Percentiles rank a stretch among this genome's conserved stretches.
phyloP scores from a whole-genome alignment of 1,140 invertebrate genomes.

The Penaeus vannamei region DNA sequence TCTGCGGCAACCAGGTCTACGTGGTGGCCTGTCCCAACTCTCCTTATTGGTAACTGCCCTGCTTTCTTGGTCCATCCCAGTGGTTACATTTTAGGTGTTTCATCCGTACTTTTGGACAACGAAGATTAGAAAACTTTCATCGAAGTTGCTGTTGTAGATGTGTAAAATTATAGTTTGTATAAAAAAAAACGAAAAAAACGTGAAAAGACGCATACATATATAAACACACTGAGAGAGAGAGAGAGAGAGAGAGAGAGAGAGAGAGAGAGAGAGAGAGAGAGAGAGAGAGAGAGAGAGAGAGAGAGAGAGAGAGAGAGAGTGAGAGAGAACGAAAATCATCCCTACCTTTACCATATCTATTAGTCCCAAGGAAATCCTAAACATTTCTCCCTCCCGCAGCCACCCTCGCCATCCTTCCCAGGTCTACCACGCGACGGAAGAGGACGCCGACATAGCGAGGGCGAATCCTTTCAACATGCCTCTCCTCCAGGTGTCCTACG shows the following conservation, averaged over 20 bases:
- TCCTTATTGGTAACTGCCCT: slow-evolving; percentile 55
- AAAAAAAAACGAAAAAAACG: too few relatives aligned
- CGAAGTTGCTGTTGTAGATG: too few relatives aligned
- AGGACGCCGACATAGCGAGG: slow-evolving; percentile 38
- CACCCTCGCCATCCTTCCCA: not conserved
- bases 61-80: not conserved
- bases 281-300: not conserved
- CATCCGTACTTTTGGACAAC: not conserved
- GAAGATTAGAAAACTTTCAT: not conserved
- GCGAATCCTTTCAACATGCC: slow-evolving; percentile 11
- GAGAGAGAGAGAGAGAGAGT: not conserved
- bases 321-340: too few relatives aligned
- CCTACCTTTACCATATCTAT: too few relatives aligned
- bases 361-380: too few relatives aligned
- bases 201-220: too few relatives aligned
- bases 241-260: not conserved
- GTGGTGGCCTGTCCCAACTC: slow-evolving; percentile 62
- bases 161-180: too few relatives aligned
- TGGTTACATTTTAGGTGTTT: not conserved
- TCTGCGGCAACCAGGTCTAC: slow-evolving; percentile 58
- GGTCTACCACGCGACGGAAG: slow-evolving; percentile 19
- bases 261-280: not conserved
- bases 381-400: not conserved
- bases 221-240: too few relatives aligned
- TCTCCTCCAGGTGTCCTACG: slow-evolving; percentile 37